Percentiles rank a stretch among this genome's conserved stretches.
Evolutionary conservation across 2,888 invertebrate species (phyloP).

Genomic region (Mylabris sibirica): DNA sequence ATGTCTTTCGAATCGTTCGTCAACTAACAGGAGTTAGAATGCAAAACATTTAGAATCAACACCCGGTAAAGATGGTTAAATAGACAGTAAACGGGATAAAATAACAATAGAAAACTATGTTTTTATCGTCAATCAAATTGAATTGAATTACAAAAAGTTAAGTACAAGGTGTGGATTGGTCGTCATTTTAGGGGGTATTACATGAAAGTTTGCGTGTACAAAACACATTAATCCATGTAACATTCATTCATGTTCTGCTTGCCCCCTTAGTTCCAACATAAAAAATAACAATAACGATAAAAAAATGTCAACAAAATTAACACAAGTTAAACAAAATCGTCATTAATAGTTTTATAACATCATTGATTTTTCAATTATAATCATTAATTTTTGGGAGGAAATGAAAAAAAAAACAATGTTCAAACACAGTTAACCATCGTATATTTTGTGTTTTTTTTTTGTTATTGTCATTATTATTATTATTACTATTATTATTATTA

Average conservation of each 20-base stretch:
- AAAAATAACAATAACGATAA: not conserved
- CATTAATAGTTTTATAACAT: not conserved
- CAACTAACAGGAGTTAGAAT: too few species aligned
- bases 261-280: not conserved
- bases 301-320: not conserved
- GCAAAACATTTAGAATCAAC: too few species aligned
- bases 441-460: not conserved
- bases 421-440: not conserved
- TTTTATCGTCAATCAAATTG: conserved; percentile 11
- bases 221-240: conserved; percentile 3
- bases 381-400: not conserved
- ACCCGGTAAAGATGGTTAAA: too few species aligned
- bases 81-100: not conserved
- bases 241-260: not conserved
- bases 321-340: not conserved
- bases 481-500: not conserved
- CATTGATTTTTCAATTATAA: not conserved
- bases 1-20: too few species aligned
- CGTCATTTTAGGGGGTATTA: not conserved
- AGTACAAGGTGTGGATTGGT: conserved; percentile 15
- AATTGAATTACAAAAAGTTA: conserved; percentile 6
- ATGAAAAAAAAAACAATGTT: not conserved
- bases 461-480: not conserved
- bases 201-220: conserved; percentile 10
- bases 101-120: conserved; percentile 7